These are phyloP conservation scores for Drosophila sordidula DNA, from an alignment of 2,888 invertebrate genomes.

Conservation along the genomic window DNA sequence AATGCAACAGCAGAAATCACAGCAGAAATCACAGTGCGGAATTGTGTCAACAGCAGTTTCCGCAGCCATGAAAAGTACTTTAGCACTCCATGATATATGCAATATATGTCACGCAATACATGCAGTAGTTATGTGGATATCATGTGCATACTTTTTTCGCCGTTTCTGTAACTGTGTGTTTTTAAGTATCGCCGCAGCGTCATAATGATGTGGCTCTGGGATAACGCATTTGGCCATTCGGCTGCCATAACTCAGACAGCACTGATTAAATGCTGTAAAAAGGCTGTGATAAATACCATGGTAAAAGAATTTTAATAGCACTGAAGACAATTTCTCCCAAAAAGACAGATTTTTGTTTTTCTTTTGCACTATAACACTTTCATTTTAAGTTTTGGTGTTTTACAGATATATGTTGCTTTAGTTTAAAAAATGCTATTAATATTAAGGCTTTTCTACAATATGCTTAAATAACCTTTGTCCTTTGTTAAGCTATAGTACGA, in stretches of 20 bases:
- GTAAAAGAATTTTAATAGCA: too few species aligned
- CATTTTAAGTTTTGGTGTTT: too few species aligned
- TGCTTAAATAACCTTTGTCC: too few species aligned
- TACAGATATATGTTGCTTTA: too few species aligned
- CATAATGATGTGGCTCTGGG: slow-evolving; percentile 56
- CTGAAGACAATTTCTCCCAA: too few species aligned
- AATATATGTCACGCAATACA: slow-evolving; percentile 17
- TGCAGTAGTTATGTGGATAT: slow-evolving; percentile 13
- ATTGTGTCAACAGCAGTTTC: slow-evolving; percentile 71
- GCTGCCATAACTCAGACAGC: slow-evolving; percentile 45
- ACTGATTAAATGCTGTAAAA: slow-evolving; percentile 43
- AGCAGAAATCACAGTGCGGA: slow-evolving; percentile 50
- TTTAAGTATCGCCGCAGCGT: slow-evolving; percentile 44
- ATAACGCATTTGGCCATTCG: slow-evolving; percentile 32
- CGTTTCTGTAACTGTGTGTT: slow-evolving; percentile 12
- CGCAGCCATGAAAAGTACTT: slow-evolving; percentile 40
- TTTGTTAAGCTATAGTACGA: too few species aligned
- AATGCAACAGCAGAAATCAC: slow-evolving; percentile 51
- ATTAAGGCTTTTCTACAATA: too few species aligned
- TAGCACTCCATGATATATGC: slow-evolving; percentile 29
- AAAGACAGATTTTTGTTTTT: too few species aligned
- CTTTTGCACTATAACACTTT: too few species aligned
- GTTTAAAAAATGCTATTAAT: too few species aligned
- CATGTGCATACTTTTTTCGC: slow-evolving; percentile 13
- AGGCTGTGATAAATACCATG: neutral